These are phyloP conservation scores for Zosterops pallidus DNA, from an alignment of 2,113 vertebrate species.

Conservation along the genomic window DNA sequence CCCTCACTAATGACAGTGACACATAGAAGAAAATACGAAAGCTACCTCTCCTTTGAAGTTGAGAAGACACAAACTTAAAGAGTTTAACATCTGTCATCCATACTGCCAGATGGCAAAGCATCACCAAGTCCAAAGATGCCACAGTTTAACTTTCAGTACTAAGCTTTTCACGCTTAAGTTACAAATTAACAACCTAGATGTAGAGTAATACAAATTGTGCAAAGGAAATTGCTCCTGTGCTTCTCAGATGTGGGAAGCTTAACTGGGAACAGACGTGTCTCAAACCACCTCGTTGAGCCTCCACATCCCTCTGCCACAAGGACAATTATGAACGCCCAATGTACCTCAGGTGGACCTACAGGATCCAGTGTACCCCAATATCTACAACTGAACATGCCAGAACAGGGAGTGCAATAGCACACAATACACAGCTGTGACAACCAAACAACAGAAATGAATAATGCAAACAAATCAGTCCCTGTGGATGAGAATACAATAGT, in stretches of 20 bases:
- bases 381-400: background rate
- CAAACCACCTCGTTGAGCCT: background rate
- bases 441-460: background rate
- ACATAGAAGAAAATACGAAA: background rate
- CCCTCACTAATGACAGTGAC: background rate
- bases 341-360: background rate
- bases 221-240: background rate
- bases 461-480: background rate
- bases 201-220: background rate
- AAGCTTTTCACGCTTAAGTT: background rate
- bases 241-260: background rate
- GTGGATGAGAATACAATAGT: background rate
- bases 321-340: rapidly evolving
- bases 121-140: background rate
- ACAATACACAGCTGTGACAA: background rate
- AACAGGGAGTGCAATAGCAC: background rate
- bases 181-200: background rate
- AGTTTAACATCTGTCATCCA: background rate
- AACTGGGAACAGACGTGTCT: rapidly evolving
- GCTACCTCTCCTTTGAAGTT: background rate
- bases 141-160: background rate
- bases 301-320: background rate
- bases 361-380: background rate
- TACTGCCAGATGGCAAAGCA: background rate
- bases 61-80: background rate